Evolutionary conservation across 2,113 vertebrate species (phyloP), one percentile per base, ranked within the genome.

Genomic region (Stomatorhinus ivindoensis): DNA sequence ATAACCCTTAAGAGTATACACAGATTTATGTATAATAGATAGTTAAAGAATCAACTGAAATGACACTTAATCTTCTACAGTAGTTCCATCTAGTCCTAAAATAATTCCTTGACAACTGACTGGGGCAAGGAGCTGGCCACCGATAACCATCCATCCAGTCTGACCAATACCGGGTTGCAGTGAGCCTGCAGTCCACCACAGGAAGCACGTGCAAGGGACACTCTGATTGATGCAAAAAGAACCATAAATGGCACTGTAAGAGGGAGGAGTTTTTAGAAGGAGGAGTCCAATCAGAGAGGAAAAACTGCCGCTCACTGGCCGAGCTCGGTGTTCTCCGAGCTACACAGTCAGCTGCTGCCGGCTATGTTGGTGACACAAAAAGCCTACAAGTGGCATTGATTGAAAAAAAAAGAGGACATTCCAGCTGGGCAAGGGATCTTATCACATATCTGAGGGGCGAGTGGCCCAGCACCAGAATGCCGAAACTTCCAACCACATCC

Each of bases 401-500:
- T 0, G 48, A 21, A 21, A 55, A 11, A 24, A 84, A 11, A 47
- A 4, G 24, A 53, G 50, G 27, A 87, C 47, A 53, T 61, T 90
- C 76, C 87, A 69, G 73, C 73, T 42, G 15, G 84, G 42, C 15
- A n/a, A 80, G 85, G 87, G 83, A 92, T 92, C 92, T 91, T 88
- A 87, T 91, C 87, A 55, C 53, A 85, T 61, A 90, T 89, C 89
- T 39, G 82, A 89, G 87, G 47, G 88, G 44, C 85, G 87, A 90
- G 61, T 73, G 61, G 87, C 87, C 90, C 55, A 53, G 90, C 76
- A 92, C 53, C 42, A 82, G 87, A 91, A 88, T 87, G 61, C 87
- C 50, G 89, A 88, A 92, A 91, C 87, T 90, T 89, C 73, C 82
- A 58, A 58, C 90, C 90, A 92, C 90, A 93, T 93, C 91, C 91